A percentile compares a stretch with the other conserved stretches of the same genome.
These are phyloP conservation scores for Perithous albicinctus DNA, from an alignment of 2,888 invertebrate species.

Conservation along the genomic window DNA sequence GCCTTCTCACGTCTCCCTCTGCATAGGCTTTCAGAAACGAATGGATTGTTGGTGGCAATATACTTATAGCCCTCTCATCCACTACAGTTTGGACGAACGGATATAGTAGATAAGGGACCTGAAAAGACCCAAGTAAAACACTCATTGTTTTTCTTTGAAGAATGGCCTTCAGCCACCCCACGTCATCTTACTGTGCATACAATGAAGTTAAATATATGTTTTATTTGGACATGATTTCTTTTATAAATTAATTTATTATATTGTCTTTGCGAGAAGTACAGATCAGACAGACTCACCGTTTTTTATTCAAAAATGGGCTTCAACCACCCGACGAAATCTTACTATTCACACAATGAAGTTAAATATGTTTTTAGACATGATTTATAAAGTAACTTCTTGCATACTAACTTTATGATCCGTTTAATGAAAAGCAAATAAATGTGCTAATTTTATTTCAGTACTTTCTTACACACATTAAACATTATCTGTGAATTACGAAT, in stretches of 20 bases:
- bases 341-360: not conserved
- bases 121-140: not conserved
- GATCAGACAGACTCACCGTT: too few species aligned
- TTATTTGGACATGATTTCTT: too few species aligned
- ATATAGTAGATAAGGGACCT: not conserved
- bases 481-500: too few species aligned
- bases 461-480: too few species aligned
- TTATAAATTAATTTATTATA: not conserved
- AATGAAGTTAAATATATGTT: not conserved
- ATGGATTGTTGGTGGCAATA: too few species aligned
- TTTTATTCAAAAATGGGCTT: not conserved
- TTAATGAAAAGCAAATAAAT: too few species aligned
- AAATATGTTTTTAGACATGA: not conserved
- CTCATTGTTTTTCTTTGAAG: not conserved
- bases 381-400: not conserved
- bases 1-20: not conserved
- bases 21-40: not conserved
- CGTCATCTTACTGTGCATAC: not conserved
- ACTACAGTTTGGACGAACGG: not conserved
- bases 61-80: not conserved
- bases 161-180: not conserved
- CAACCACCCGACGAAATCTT: not conserved
- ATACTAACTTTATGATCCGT: not conserved
- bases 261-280: too few species aligned
- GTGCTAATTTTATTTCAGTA: too few species aligned